A percentile compares a stretch with the other conserved stretches of the same genome.
Evolutionary conservation across 2,797 vertebrate genomes (phyloP).

Genomic region (Nyctalus aviator): DNA sequence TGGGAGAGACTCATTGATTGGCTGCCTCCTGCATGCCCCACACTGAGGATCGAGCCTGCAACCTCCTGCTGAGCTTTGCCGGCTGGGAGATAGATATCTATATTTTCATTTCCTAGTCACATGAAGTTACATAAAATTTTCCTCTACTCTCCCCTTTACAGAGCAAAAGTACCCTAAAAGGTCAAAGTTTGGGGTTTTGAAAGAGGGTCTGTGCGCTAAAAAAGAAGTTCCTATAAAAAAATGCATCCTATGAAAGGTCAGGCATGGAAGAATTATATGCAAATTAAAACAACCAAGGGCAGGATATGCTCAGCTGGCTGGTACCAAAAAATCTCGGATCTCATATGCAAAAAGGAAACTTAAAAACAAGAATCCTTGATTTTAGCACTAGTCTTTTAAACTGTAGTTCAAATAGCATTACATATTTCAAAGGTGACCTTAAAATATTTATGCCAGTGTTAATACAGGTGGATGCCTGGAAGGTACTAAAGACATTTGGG

Average conservation of each 20-base stretch:
- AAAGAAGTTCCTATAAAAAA: neutral
- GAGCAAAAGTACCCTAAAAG: neutral
- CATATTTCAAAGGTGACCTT: constrained; percentile 43
- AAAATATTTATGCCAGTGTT: constrained; percentile 13
- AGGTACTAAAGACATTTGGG: neutral
- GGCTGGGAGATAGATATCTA: neutral
- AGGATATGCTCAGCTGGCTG: neutral
- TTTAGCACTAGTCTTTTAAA: neutral
- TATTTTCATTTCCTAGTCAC: neutral
- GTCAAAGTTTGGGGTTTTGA: constrained; percentile 13
- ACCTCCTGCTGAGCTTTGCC: no score
- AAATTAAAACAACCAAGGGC: neutral
- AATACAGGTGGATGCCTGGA: neutral
- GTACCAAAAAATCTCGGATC: neutral
- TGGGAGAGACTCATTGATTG: no score
- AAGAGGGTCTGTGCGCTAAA: neutral
- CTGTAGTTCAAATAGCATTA: neutral
- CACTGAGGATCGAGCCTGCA: no score
- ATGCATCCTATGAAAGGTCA: neutral
- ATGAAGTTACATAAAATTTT: neutral
- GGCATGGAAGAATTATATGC: neutral
- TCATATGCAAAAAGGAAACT: neutral
- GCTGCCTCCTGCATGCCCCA: no score
- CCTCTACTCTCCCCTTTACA: neutral
- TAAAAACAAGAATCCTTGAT: constrained; percentile 4